phyloP scores from a whole-genome alignment of 2,113 vertebrate genomes.

The Gallinago undulata region DNA sequence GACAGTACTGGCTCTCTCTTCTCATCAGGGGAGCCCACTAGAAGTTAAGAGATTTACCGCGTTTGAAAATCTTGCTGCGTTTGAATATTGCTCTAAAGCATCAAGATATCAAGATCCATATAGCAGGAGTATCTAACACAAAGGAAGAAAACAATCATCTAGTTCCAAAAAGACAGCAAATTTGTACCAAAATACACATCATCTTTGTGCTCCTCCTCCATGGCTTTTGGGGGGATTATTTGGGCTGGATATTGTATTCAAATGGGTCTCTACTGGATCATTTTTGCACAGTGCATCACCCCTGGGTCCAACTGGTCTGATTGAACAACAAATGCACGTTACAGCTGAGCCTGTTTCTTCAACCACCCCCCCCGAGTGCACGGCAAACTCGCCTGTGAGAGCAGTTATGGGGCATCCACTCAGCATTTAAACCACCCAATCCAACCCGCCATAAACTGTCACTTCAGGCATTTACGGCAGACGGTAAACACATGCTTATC shows the following conservation, averaged over 20 bases:
- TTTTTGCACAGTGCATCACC: neutral
- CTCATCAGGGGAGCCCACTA: neutral
- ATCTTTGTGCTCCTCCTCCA: neutral
- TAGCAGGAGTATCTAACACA: accelerated
- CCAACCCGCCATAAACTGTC: constrained; percentile 76
- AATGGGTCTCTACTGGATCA: accelerated
- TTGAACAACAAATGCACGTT: neutral
- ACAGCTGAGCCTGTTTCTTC: neutral
- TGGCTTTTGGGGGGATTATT: neutral
- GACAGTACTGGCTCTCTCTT: neutral
- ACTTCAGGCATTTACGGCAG: constrained; percentile 84
- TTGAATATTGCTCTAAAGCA: neutral
- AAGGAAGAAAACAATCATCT: neutral
- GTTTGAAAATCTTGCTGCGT: neutral
- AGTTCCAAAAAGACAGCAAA: neutral
- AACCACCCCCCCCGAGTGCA: neutral
- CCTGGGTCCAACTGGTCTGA: neutral
- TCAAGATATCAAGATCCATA: neutral
- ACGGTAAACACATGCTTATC: constrained; percentile 85
- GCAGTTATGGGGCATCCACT: neutral
- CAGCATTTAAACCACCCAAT: constrained; percentile 61
- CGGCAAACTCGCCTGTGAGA: neutral
- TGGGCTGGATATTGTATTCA: neutral
- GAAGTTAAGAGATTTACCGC: neutral
- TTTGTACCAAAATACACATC: neutral